phyloP scores from a whole-genome alignment of 2,797 vertebrate species.

The Staurois parvus region DNA sequence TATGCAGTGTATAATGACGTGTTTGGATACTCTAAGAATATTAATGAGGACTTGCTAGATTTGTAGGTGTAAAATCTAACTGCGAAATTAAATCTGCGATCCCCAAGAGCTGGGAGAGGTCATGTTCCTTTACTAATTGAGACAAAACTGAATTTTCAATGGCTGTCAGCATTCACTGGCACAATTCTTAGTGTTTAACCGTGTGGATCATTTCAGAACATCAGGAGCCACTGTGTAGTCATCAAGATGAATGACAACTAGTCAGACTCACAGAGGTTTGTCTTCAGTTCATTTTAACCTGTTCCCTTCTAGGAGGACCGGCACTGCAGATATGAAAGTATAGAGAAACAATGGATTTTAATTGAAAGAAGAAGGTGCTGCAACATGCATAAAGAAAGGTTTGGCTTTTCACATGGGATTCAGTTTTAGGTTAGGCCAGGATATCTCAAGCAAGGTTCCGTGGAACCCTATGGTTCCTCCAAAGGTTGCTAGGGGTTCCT shows the following conservation, averaged over 20 bases:
- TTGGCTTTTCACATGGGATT: too few species aligned
- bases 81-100: constrained; percentile 41
- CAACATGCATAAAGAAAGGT: background rate
- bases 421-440: too few species aligned
- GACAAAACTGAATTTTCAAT: constrained; percentile 47
- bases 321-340: background rate
- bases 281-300: constrained; percentile 27
- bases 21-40: constrained; percentile 15
- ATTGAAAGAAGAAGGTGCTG: background rate
- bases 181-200: constrained; percentile 30
- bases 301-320: background rate
- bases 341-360: background rate
- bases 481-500: too few species aligned
- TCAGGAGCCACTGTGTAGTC: constrained; percentile 13
- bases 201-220: constrained; percentile 49
- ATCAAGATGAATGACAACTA: constrained; percentile 45
- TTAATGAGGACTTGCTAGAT: constrained; percentile 25
- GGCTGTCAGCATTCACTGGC: constrained; percentile 36
- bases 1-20: constrained; percentile 26
- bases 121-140: constrained; percentile 55
- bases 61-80: constrained; percentile 17
- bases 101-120: constrained; percentile 29
- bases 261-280: constrained; percentile 11
- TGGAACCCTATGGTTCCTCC: too few species aligned
- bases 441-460: too few species aligned